These are phyloP conservation scores for Cetonia aurata DNA, from an alignment of 2,888 invertebrate genomes.

Conservation along the genomic window DNA sequence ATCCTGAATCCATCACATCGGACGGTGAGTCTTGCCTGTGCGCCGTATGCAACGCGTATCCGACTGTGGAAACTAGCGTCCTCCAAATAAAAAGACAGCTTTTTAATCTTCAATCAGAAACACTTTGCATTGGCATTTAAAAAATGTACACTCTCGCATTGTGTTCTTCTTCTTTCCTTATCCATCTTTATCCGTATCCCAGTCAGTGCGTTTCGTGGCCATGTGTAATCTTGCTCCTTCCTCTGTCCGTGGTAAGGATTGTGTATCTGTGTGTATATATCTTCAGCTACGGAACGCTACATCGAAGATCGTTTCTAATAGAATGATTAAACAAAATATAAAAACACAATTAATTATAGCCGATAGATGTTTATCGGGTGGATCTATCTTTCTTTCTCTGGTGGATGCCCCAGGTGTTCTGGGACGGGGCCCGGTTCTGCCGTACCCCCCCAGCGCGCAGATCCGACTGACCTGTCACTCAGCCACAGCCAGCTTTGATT, in stretches of 20 bases:
- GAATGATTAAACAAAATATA: slow-evolving; percentile 68
- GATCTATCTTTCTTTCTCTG: slow-evolving; percentile 48
- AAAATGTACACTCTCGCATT: slow-evolving; percentile 60
- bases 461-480: slow-evolving; percentile 62
- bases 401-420: slow-evolving; percentile 64
- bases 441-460: slow-evolving; percentile 55
- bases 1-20: slow-evolving; percentile 28
- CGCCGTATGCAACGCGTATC: slow-evolving; percentile 8
- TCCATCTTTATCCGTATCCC: neutral
- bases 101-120: slow-evolving; percentile 51
- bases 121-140: slow-evolving; percentile 62
- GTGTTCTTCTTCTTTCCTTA: slow-evolving; percentile 36
- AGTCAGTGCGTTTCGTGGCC: neutral
- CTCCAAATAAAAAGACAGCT: slow-evolving; percentile 37
- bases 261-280: slow-evolving; percentile 14
- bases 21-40: neutral
- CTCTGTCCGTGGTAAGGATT: slow-evolving; percentile 28
- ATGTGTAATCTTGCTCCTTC: slow-evolving; percentile 26
- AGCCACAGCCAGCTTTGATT: slow-evolving; percentile 57
- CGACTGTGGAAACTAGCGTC: slow-evolving; percentile 30
- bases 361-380: slow-evolving; percentile 64
- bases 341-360: slow-evolving; percentile 68
- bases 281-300: slow-evolving; percentile 37
- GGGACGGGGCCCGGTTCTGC: slow-evolving; percentile 57
- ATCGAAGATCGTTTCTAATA: slow-evolving; percentile 63